These are phyloP conservation scores for Aeoliscus strigatus DNA, from an alignment of 2,797 vertebrate species.

Conservation along the genomic window DNA sequence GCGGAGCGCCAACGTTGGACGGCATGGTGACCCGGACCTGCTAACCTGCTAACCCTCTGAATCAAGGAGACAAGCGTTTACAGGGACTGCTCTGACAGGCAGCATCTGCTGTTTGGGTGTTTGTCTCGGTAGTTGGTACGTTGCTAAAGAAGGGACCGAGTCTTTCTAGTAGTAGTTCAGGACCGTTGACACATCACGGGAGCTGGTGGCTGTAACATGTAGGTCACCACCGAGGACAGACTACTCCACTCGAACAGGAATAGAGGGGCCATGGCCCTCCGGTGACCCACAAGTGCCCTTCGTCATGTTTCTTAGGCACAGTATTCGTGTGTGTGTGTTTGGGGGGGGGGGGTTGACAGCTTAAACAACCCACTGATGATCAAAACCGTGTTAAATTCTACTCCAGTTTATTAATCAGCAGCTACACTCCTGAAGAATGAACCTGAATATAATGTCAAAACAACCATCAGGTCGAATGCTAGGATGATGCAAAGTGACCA, in stretches of 20 bases:
- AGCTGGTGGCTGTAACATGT: conserved; percentile 39
- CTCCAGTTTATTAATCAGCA: too few relatives aligned
- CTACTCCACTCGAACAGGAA: too few relatives aligned
- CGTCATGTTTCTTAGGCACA: too few relatives aligned
- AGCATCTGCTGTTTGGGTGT: rapidly evolving
- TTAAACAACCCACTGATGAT: too few relatives aligned
- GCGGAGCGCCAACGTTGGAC: conserved; percentile 18
- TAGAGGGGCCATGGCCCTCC: conserved; percentile 12
- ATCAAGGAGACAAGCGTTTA: conserved; percentile 9
- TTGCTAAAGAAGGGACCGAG: conserved; percentile 16
- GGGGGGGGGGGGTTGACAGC: too few relatives aligned
- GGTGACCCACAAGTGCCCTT: conserved; percentile 18
- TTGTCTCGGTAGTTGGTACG: neutral
- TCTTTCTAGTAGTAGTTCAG: conserved; percentile 9
- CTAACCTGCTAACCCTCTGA: conserved; percentile 1
- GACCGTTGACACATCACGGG: conserved; percentile 27
- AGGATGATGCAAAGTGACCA: too few relatives aligned
- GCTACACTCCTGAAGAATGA: too few relatives aligned
- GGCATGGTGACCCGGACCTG: neutral
- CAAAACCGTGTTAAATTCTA: too few relatives aligned
- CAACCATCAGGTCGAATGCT: too few relatives aligned
- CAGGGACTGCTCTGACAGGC: neutral
- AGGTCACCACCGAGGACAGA: conserved; percentile 12
- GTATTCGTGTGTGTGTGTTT: neutral
- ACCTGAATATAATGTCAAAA: too few relatives aligned